Evolutionary conservation across 2,888 invertebrate species (phyloP).

Genomic region (Cerastoderma edule): DNA sequence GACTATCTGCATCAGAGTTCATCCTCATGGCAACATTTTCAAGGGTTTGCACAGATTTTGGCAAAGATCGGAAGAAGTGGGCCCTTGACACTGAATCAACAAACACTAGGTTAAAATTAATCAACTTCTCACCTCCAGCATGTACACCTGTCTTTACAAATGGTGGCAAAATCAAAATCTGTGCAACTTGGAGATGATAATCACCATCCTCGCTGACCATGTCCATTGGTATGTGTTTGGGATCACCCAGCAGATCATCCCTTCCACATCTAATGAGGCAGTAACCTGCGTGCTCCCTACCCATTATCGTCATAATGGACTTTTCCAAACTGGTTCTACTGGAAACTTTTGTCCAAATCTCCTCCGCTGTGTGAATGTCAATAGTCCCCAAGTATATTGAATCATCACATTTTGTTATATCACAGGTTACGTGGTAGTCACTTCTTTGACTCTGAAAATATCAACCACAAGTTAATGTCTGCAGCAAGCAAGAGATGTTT

Average conservation of each 20-base stretch:
- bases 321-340: neutral
- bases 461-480: too few species aligned
- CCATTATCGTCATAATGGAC: neutral
- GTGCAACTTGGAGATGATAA: slow-evolving; percentile 5
- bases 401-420: slow-evolving; percentile 32
- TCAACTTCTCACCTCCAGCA: neutral
- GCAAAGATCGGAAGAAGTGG: slow-evolving; percentile 74
- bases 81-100: slow-evolving; percentile 75
- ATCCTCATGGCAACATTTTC: slow-evolving; percentile 38
- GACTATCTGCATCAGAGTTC: slow-evolving; percentile 12
- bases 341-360: slow-evolving; percentile 3
- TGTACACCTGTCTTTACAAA: neutral
- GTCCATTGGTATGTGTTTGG: slow-evolving; percentile 2
- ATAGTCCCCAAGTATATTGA: slow-evolving; percentile 20
- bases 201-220: neutral
- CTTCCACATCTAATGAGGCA: slow-evolving; percentile 39
- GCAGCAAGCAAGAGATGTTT: too few species aligned
- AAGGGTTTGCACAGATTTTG: slow-evolving; percentile 63
- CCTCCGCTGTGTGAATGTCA: slow-evolving; percentile 11
- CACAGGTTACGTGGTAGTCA: slow-evolving; percentile 28
- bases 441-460: slow-evolving; percentile 20
- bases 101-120: slow-evolving; percentile 73
- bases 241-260: neutral
- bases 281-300: slow-evolving; percentile 26
- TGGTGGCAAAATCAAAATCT: slow-evolving; percentile 52